Percentiles rank a stretch among this genome's conserved stretches.
phyloP scores from a whole-genome alignment of 2,888 invertebrate species.

The Chymomyza amoena region DNA sequence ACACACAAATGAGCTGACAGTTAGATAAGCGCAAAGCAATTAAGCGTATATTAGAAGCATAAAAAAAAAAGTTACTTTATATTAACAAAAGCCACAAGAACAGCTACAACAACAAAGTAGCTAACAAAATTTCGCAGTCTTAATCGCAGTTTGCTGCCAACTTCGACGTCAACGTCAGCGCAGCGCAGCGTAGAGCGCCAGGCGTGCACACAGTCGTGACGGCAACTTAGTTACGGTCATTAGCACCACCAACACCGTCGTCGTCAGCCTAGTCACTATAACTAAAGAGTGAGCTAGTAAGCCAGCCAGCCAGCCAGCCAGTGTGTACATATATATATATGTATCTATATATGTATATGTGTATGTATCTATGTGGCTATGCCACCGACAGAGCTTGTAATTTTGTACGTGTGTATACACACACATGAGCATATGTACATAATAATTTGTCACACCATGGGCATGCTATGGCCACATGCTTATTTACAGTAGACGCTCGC shows the following conservation, averaged over 20 bases:
- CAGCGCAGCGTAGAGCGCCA: conserved; percentile 14
- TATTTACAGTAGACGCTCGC: neutral
- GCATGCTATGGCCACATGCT: conserved; percentile 10
- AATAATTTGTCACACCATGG: conserved; percentile 70
- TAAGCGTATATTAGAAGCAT: conserved; percentile 65
- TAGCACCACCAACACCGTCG: conserved; percentile 64
- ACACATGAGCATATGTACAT: conserved; percentile 31
- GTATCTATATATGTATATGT: neutral
- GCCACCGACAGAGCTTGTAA: neutral
- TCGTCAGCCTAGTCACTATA: conserved; percentile 48
- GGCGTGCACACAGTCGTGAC: conserved; percentile 72
- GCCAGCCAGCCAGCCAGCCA: no score
- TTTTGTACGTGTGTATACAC: neutral
- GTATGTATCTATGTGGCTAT: neutral
- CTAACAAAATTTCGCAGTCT: conserved; percentile 9
- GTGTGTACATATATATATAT: neutral
- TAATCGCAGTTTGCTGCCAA: neutral
- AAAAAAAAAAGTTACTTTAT: conserved; percentile 57
- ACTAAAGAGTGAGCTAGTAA: conserved; percentile 18
- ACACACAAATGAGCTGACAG: conserved; percentile 2
- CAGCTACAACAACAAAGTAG: conserved; percentile 22
- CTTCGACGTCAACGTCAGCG: neutral
- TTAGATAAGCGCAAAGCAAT: conserved; percentile 44
- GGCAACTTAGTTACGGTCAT: conserved; percentile 73
- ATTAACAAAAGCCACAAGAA: conserved; percentile 33